These are phyloP conservation scores for Lynx canadensis DNA, from an alignment of 2,113 vertebrate species.

Conservation along the genomic window DNA sequence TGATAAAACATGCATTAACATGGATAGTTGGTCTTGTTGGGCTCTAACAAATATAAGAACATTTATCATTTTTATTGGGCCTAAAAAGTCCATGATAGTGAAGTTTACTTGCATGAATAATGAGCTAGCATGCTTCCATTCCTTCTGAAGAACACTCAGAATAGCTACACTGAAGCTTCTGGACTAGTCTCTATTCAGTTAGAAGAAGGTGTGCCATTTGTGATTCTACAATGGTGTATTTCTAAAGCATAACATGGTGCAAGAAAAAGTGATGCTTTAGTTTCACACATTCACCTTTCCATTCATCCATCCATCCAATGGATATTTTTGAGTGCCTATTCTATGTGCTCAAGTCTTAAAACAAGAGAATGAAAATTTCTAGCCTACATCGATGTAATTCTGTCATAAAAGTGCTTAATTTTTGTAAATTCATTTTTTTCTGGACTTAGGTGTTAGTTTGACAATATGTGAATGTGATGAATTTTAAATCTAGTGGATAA, in stretches of 20 bases:
- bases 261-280: background rate
- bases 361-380: slow-evolving; percentile 55
- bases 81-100: background rate
- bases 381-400: slow-evolving; percentile 57
- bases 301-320: background rate
- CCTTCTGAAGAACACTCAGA: background rate
- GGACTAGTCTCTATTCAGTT: slow-evolving; percentile 36
- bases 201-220: background rate
- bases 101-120: slow-evolving; percentile 4
- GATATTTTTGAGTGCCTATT: background rate
- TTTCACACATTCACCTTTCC: slow-evolving; percentile 36
- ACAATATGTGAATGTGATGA: slow-evolving; percentile 66
- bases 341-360: slow-evolving; percentile 7
- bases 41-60: slow-evolving; percentile 47
- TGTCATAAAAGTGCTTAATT: slow-evolving; percentile 54
- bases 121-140: background rate
- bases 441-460: slow-evolving; percentile 53
- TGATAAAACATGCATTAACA: slow-evolving; percentile 24
- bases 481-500: slow-evolving; percentile 72
- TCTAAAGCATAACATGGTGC: slow-evolving; percentile 12
- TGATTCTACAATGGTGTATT: slow-evolving; percentile 18
- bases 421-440: slow-evolving; percentile 58
- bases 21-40: slow-evolving; percentile 50
- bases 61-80: slow-evolving; percentile 68
- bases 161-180: background rate